Conservation (phyloP, 2,113 vertebrate species). For the Oryzias curvinotus region DNA sequence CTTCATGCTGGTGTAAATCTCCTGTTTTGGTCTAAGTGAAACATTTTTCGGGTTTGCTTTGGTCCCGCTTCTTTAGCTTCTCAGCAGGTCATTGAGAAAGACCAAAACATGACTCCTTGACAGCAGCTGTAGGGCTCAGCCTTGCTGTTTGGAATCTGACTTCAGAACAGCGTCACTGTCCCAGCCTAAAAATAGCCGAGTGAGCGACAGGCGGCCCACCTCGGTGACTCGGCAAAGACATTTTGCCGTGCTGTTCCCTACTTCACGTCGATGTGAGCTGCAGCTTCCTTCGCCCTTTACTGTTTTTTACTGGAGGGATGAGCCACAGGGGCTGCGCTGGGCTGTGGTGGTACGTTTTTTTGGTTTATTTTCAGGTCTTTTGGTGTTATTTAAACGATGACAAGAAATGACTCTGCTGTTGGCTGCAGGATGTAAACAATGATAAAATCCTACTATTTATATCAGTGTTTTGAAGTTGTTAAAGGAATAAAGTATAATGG, state of each 20-base stretch:
- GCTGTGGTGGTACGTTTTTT: conserved; percentile 62
- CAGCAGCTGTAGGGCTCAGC: conserved; percentile 69
- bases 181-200: conserved; percentile 72
- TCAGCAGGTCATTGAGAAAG: conserved; percentile 16
- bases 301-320: conserved; percentile 55
- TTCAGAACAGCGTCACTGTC: conserved; percentile 52
- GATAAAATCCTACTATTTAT: not conserved
- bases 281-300: conserved; percentile 10
- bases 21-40: no score
- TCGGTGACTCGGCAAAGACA: conserved; percentile 62
- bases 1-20: no score
- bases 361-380: conserved; percentile 1
- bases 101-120: conserved; percentile 53
- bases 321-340: conserved; percentile 37
- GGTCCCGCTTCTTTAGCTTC: not conserved
- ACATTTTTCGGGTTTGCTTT: not conserved
- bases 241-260: conserved; percentile 38
- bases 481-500: not conserved
- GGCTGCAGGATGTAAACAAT: conserved; percentile 5
- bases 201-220: conserved; percentile 51
- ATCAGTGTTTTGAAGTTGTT: conserved; percentile 11
- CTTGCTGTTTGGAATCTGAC: conserved; percentile 65
- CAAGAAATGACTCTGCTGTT: conserved; percentile 30
- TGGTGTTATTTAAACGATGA: conserved; percentile 11
- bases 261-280: conserved; percentile 47